Base-by-base conservation (phyloP, 2,888 invertebrate genomes). In the Celastrina argiolus region DNA sequence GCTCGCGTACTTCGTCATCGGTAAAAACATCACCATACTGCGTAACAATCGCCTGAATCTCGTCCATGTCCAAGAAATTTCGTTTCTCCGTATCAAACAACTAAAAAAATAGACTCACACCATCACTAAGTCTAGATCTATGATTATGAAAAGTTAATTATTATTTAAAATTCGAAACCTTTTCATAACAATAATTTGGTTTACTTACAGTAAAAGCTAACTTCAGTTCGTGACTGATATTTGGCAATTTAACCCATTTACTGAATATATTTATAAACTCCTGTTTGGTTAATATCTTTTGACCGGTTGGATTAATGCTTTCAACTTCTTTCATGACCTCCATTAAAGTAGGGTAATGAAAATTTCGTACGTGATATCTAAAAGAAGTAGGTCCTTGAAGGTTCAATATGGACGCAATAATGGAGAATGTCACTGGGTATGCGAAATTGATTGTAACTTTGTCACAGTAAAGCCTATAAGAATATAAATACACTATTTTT, bases 31-130 rank as follows among this genome's bases (percentile, higher is more conserved):
- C 81, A 6, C 78, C 87, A 63, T 79, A 81, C 0, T 61, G 64
- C 7, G 78, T 83, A 1, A 87, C 79, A 39, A 89, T 81, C 1
- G 68, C 63, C 72, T 74, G 72, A 2, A 90, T 70, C 72, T 87
- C 81, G 66, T 87, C 84, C 14, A 84, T 69, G 65, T 87, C 87
- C 31, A 90, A 69, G 73, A 80, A 87, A 42, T 78, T 69, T 65
- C 87, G 77, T 4, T 83, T 79, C 75, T 90, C 90, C 31, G 85
- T 85, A 75, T 90, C 90, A 68, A 90, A 90, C 4, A 88, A 77
- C 90, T 90, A 69, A 41, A 28, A 26, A 41, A 39, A 16, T 18
- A 31, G 1, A 1, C 10, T 7, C 6, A 36, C 36, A 36, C 7
- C 7, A 31, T 31, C 4, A 2, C 7, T 8, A 6, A 36, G 1